These are phyloP conservation scores for Panagrolaimus sp. DNA, from an alignment of 1,140 invertebrate species.

Conservation along the genomic window DNA sequence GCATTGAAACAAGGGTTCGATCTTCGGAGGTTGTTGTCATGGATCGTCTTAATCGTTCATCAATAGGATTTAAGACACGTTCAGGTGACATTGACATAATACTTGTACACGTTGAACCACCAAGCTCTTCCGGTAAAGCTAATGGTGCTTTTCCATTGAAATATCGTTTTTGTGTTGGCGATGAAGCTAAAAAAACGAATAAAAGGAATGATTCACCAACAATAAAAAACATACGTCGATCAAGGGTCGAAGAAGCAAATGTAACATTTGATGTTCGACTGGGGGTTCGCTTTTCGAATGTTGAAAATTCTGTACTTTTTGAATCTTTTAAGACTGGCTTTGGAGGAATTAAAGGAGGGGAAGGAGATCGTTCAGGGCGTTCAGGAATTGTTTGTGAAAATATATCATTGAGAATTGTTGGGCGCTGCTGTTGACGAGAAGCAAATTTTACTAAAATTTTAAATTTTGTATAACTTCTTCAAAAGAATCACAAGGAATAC, in stretches of 20 bases:
- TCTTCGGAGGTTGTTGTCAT: conserved; percentile 12
- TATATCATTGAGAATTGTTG: conserved; percentile 3
- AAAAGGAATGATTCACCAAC: conserved; percentile 15
- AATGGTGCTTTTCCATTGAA: conserved; percentile 35
- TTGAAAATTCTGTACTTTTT: conserved; percentile 13
- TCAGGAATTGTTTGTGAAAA: conserved; percentile 9
- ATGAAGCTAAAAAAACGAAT: conserved; percentile 27
- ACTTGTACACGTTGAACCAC: conserved; percentile 30
- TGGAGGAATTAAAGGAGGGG: neutral
- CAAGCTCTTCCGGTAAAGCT: conserved; percentile 42
- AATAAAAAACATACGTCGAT: conserved; percentile 32
- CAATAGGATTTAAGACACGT: conserved; percentile 18
- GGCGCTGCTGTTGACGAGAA: neutral
- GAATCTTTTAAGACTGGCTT: conserved; percentile 1
- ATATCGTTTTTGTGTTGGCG: conserved; percentile 26
- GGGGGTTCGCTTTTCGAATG: neutral
- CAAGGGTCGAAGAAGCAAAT: conserved; percentile 41
- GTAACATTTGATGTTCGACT: conserved; percentile 26
- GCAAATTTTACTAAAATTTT: conserved; percentile 6
- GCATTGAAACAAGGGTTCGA: conserved; percentile 4
- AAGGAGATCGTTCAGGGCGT: neutral
- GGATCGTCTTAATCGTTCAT: conserved; percentile 9
- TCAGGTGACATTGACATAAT: conserved; percentile 29
- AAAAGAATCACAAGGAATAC: neutral
- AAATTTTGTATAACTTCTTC: neutral